Evolutionary conservation across 2,888 invertebrate genomes (phyloP).

Genomic region (Eueremaeus valkanovi): DNA sequence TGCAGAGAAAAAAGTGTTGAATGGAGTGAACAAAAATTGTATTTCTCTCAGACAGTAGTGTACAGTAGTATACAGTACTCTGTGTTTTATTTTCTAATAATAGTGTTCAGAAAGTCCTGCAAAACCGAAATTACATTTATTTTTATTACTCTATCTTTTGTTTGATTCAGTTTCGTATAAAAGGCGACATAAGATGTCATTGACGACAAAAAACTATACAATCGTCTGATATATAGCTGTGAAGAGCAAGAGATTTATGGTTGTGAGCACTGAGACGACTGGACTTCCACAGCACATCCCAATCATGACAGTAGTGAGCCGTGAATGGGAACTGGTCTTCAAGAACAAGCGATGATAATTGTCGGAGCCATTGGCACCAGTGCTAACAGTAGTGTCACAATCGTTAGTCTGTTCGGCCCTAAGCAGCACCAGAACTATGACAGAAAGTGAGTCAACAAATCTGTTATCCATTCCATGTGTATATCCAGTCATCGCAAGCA

Average conservation of each 20-base stretch:
- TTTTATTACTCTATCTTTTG: background rate
- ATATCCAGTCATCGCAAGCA: background rate
- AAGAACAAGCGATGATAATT: constrained; percentile 1
- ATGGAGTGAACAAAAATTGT: too few species aligned
- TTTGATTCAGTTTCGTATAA: background rate
- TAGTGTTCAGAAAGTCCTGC: background rate
- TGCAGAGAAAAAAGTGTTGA: too few species aligned
- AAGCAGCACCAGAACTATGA: background rate
- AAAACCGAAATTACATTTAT: background rate
- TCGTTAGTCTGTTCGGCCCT: background rate
- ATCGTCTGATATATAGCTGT: background rate
- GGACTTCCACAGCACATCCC: background rate
- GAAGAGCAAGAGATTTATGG: constrained; percentile 6
- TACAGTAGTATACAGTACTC: too few species aligned
- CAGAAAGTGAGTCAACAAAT: background rate
- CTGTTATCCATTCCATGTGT: background rate
- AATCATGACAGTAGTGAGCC: background rate
- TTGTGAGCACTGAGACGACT: background rate
- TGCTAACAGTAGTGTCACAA: background rate
- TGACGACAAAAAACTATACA: background rate
- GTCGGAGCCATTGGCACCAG: background rate
- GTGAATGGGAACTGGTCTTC: constrained; percentile 7
- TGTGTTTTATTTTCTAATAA: background rate
- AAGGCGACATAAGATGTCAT: background rate
- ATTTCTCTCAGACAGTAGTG: too few species aligned